Base-by-base conservation (phyloP, 2,888 invertebrate genomes). In the Cylloceria caligata region DNA sequence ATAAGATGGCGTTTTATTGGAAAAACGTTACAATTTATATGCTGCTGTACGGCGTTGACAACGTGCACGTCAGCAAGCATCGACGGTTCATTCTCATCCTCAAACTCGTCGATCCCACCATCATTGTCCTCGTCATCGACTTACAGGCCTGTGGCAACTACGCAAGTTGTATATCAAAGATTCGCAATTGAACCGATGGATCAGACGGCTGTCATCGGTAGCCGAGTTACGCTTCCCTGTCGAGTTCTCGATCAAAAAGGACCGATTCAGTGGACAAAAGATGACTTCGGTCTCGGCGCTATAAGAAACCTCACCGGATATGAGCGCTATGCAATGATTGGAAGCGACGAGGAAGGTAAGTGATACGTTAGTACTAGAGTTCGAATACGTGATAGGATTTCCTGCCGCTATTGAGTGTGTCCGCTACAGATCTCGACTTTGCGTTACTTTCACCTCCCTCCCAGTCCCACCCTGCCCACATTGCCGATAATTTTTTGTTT, bases 201-300 rank as follows among this genome's bases (percentile, higher is more conserved):
- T 94, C 95, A 97, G 94, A 97, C 97, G 36, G 98, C 98, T 4
- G 96, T 97, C 67, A 96, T 97, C 62, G 98, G 98, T 13, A 96
- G 97, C 71, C 95, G 97, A 80, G 97, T 98, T 52, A 97, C 98
- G 11, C 94, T 99, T 77, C 98, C 98, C 3, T 99, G 99, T 93
- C 94, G 97, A 49, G 97, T 99, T 27, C 96, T 97, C 91, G 96
- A 97, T 90, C 97, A 98, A 92, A 95, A 95, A 57, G 99, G 99
- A 0, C 96, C 96, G 72, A 94, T 99, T 72, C 99, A 99, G 93
- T 99, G 99, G 99, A 99, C 99, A 78, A 97, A 98, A 91, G 98
- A 99, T 90, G 98, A 98, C 91, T 99, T 99, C 90, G 99, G 98
- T 0, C 94, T 99, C 39, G 99, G 99, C 0, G 96, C 97, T 0